Evolutionary conservation across 2,797 vertebrate genomes (phyloP).

Genomic region (Potorous gilbertii): DNA sequence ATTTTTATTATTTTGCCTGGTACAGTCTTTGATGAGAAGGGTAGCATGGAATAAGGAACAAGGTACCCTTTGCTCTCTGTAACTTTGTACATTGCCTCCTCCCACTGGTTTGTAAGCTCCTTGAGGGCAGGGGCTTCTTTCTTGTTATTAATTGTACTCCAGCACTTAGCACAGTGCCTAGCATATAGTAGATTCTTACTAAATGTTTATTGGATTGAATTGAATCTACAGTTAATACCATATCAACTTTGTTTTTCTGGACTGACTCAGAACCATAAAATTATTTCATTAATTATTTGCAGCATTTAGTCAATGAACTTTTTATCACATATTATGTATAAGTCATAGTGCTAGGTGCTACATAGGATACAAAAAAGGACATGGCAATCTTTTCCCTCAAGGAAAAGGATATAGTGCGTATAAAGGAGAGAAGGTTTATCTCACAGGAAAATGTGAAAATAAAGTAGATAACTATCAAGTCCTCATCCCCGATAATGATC

Average conservation of each 20-base stretch:
- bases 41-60: not conserved
- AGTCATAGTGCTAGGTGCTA: not conserved
- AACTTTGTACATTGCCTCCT: not conserved
- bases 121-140: not conserved
- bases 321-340: not conserved
- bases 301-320: not conserved
- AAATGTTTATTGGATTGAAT: not conserved
- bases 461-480: not conserved
- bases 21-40: not conserved
- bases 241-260: not conserved
- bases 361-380: not conserved
- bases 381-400: not conserved
- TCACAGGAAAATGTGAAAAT: not conserved
- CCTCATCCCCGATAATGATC: not conserved
- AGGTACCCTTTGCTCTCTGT: not conserved
- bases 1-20: not conserved
- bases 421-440: not conserved
- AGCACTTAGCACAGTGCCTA: not conserved
- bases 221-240: not conserved
- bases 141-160: not conserved
- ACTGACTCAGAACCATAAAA: not conserved
- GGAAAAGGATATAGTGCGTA: not conserved
- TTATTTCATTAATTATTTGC: not conserved
- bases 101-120: not conserved
- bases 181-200: not conserved